A percentile compares a stretch with the other conserved stretches of the same genome.
Evolutionary conservation across 2,888 invertebrate genomes (phyloP).

Genomic region (Nyleta sp.): DNA sequence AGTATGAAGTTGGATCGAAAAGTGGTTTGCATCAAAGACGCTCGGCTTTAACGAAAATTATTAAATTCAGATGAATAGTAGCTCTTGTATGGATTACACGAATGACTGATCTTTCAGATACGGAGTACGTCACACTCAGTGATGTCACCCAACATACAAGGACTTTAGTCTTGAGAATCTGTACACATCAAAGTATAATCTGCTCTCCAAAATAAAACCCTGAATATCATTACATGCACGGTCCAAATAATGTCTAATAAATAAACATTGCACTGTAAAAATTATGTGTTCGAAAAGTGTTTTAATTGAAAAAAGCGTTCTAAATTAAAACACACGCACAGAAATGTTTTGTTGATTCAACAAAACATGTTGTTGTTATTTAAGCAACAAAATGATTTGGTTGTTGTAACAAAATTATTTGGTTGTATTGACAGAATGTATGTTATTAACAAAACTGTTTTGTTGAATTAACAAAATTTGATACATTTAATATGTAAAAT

Average conservation of each 20-base stretch:
- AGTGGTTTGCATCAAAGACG: not conserved
- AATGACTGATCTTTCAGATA: slow-evolving; percentile 41
- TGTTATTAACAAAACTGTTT: too few species aligned
- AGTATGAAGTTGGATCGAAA: not conserved
- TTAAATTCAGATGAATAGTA: slow-evolving; percentile 44
- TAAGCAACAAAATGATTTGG: too few species aligned
- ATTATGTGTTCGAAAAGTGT: too few species aligned
- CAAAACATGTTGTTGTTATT: too few species aligned
- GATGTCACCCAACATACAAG: slow-evolving; percentile 38
- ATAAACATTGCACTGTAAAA: too few species aligned
- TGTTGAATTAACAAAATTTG: too few species aligned
- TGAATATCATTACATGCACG: slow-evolving; percentile 1
- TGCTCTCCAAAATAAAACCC: slow-evolving; percentile 20
- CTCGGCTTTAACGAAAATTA: slow-evolving; percentile 43
- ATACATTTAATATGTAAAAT: too few species aligned
- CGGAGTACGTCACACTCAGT: slow-evolving; percentile 42
- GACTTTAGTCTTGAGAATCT: slow-evolving; percentile 37
- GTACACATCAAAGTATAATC: slow-evolving; percentile 12
- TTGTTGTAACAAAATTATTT: too few species aligned
- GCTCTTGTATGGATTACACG: slow-evolving; percentile 47
- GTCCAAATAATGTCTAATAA: slow-evolving; percentile 12
- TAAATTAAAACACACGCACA: too few species aligned
- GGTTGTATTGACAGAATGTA: too few species aligned
- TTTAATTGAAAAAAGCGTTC: too few species aligned
- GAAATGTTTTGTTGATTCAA: too few species aligned